Evolutionary conservation across 2,888 invertebrate genomes (phyloP), one percentile per base, ranked within the genome.

Genomic region (Drosophila mimetica): DNA sequence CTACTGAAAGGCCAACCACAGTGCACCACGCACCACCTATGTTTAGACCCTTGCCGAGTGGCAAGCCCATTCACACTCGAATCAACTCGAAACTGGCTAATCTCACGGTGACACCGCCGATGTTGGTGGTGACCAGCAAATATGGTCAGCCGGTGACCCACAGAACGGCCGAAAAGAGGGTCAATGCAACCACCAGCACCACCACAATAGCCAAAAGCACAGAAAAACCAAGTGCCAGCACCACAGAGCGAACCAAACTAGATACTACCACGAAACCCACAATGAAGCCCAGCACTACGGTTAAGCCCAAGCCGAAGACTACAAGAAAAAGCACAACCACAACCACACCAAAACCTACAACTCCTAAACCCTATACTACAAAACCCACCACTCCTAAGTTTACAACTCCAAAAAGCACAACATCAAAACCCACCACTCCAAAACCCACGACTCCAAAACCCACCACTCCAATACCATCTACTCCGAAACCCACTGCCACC

Each of bases 1-100:
- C 51, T 18, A 72, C 70, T 9, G 44, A 39, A 2, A 36, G 41
- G 20, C 74, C 71, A 4, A 54, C 50, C 5, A 59, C 46, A 5
- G 48, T 50, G 1, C 66, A 55, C 28, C 66, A 57, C 37, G 76
- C 85, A 0, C 61, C 88, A 59, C 90, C 90, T 2, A 71, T 81
- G 67, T 90, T 90, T 46, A 87, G 84, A 9, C 90, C 90, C 1
- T 16, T 90, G 41, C 84, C 89, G 0, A 69, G 71, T n/a, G 65
- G 67, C 6, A 90, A 87, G n/a, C 75, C 81, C 4, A 25, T 51
- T 3, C 89, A 89, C 50, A 82, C 65, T 4, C 86, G 90, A 37
- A 90, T 90, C 28, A 90, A 90, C 57, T 90, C 90, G 0, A 90
- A 90, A 63, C 80, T 90, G 50, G 87, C 90, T 0, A 90, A 89